A percentile compares a stretch with the other conserved stretches of the same genome.
phyloP scores from a whole-genome alignment of 2,888 invertebrate species.

The Drosophila cognata region DNA sequence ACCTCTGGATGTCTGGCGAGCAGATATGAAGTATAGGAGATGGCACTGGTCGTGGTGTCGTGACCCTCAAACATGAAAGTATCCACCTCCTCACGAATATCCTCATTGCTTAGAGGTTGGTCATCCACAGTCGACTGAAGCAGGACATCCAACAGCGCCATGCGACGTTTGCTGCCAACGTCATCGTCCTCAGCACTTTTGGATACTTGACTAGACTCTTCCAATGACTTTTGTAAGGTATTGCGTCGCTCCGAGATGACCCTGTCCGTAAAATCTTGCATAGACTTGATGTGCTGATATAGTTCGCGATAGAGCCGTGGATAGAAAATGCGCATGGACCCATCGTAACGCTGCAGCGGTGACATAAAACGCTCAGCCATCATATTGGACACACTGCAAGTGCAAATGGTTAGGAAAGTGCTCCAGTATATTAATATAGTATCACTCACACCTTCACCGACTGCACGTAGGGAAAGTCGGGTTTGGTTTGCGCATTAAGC shows the following conservation, averaged over 20 bases:
- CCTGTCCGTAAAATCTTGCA: conserved; percentile 78
- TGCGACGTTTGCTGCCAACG: conserved; percentile 87
- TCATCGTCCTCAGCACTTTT: conserved; percentile 51
- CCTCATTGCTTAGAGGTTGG: conserved; percentile 87
- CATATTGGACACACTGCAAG: conserved; percentile 62
- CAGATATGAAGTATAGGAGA: conserved; percentile 78
- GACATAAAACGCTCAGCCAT: conserved; percentile 68
- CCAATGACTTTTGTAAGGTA: conserved; percentile 48
- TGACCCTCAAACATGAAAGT: conserved; percentile 88
- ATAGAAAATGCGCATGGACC: conserved; percentile 82
- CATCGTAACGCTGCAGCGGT: conserved; percentile 66
- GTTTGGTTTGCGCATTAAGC: conserved; percentile 86
- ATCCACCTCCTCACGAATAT: conserved; percentile 89
- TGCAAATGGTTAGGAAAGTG: background rate
- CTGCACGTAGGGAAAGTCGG: conserved; percentile 89
- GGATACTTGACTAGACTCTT: conserved; percentile 34
- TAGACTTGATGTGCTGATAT: conserved; percentile 50
- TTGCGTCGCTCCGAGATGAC: conserved; percentile 72
- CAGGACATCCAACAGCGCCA: conserved; percentile 89
- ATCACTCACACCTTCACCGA: conserved; percentile 85
- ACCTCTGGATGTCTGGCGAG: conserved; percentile 80
- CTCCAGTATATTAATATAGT: background rate
- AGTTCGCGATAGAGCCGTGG: conserved; percentile 48
- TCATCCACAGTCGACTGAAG: conserved; percentile 87
- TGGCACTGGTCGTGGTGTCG: conserved; percentile 83